A percentile compares a stretch with the other conserved stretches of the same genome.
Evolutionary conservation across 2,797 vertebrate species (phyloP).

Genomic region (Cuculus canorus): DNA sequence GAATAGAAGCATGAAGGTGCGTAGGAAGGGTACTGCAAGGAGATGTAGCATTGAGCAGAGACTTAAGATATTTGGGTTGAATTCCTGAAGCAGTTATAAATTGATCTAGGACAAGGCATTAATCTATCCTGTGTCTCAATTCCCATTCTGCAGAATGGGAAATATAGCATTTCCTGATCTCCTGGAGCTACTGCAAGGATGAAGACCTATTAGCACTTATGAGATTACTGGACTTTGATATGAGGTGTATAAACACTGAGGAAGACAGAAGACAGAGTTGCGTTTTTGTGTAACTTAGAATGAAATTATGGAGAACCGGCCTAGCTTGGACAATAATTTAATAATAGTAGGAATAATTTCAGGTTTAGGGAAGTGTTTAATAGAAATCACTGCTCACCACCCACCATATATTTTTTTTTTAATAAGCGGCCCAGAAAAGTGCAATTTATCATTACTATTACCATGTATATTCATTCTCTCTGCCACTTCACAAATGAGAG

Average conservation of each 20-base stretch:
- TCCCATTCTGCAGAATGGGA: slow-evolving; percentile 11
- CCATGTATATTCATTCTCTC: slow-evolving; percentile 45
- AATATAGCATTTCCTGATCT: background rate
- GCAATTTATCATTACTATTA: slow-evolving; percentile 62
- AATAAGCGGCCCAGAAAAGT: slow-evolving; percentile 65
- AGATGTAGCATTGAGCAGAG: background rate
- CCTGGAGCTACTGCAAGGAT: background rate
- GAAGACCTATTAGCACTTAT: slow-evolving; percentile 41
- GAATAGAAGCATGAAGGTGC: slow-evolving; percentile 60
- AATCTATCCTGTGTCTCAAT: background rate
- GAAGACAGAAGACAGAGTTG: slow-evolving; percentile 26
- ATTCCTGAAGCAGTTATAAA: slow-evolving; percentile 38
- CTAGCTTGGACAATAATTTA: slow-evolving; percentile 53
- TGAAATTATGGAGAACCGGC: slow-evolving; percentile 43
- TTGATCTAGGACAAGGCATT: slow-evolving; percentile 42
- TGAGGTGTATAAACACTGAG: slow-evolving; percentile 8
- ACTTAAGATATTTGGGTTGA: slow-evolving; percentile 44
- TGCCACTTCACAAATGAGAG: slow-evolving; percentile 62
- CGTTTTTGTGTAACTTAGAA: slow-evolving; percentile 32
- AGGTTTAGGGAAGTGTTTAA: slow-evolving; percentile 46
- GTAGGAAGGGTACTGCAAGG: slow-evolving; percentile 58
- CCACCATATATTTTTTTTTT: slow-evolving; percentile 34
- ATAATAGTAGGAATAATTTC: slow-evolving; percentile 56
- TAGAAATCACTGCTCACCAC: slow-evolving; percentile 57
- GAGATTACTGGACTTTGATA: slow-evolving; percentile 40